Evolutionary conservation across 2,888 invertebrate genomes (phyloP), one percentile per base, ranked within the genome.

Genomic region (Micropterix aruncella): DNA sequence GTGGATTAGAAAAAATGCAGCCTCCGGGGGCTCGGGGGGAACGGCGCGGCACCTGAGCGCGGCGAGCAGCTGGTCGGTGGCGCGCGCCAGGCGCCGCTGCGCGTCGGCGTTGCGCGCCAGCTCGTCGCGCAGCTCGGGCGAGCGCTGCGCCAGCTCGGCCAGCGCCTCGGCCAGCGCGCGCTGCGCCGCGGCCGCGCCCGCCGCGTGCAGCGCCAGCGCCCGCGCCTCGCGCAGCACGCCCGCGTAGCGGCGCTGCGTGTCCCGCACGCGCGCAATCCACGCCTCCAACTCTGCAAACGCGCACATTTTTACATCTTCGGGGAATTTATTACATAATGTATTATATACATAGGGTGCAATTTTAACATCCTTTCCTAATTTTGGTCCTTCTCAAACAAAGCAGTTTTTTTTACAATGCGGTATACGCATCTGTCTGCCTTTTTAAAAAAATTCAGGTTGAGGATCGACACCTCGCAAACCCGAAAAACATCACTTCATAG

Each of bases 51-150:
- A 27, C 27, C 27, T 27, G 12, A 97, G 76, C 51, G 96, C 95
- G 48, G 87, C 88, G 55, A 95, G 66, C 52, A 97, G 70, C 45
- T 89, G 81, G 65, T 96, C 95, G 4, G 95, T 95, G 65, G 96
- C 95, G 64, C 91, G 89, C 18, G 84, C 84, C 48, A 97, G 72
- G 56, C 89, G 88, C 55, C 91, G 79, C 71, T 97, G 95, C 44
- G 94, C 94, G 70, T 95, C 95, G 18, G 93, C 89, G 66, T 96
- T 96, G 63, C 92, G 92, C 40, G 88, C 75, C 67, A 96, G 95
- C 64, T 91, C 90, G 56, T 92, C 89, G 64, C 94, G 91, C 42
- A 97, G 73, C 62, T 95, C 94, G 1, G 95, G 94, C 48, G 93
- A 92, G 63, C 94, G 93, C 70, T 95, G 92, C 44, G 95, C 91